A percentile compares a stretch with the other conserved stretches of the same genome.
These are phyloP conservation scores for Thelohanellus kitauei DNA, from an alignment of 30 jellyfish, hydroid and myxozoan species.

Conservation along the genomic window DNA sequence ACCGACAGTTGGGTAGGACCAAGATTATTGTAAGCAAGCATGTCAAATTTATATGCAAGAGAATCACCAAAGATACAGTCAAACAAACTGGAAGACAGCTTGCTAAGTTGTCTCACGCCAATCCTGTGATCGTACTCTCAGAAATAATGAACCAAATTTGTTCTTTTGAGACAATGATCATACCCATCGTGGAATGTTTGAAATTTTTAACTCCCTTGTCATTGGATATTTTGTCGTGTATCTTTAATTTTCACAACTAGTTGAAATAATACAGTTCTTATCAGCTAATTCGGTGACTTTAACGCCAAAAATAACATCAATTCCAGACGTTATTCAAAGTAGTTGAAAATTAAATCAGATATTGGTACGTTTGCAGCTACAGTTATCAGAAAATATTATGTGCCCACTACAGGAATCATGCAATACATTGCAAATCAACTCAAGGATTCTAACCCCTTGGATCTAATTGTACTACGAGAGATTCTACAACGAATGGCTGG, in stretches of 20 bases:
- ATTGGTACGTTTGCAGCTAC: constrained; percentile 74
- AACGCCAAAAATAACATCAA: neutral
- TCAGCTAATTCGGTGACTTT: no score
- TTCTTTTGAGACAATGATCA: constrained; percentile 56
- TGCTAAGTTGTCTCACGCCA: constrained; percentile 70
- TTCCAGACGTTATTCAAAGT: neutral
- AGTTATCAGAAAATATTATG: constrained; percentile 56
- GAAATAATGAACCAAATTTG: constrained; percentile 59
- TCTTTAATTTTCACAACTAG: no score
- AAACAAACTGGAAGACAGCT: constrained; percentile 73
- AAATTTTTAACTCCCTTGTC: constrained; percentile 61
- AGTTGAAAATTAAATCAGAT: no score
- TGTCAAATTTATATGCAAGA: constrained; percentile 7
- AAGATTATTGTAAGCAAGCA: neutral
- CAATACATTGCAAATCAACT: constrained; percentile 84
- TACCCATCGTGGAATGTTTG: constrained; percentile 81
- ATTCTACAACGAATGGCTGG: constrained; percentile 82
- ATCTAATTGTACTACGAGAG: constrained; percentile 55
- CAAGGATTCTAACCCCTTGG: constrained; percentile 36
- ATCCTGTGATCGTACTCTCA: constrained; percentile 49
- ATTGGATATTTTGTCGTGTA: constrained; percentile 75
- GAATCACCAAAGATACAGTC: constrained; percentile 55
- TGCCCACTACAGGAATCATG: constrained; percentile 42
- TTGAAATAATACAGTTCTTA: no score
- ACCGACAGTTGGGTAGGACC: neutral